Conservation (phyloP, 2,888 invertebrate genomes). For the Phaedon cochleariae region DNA sequence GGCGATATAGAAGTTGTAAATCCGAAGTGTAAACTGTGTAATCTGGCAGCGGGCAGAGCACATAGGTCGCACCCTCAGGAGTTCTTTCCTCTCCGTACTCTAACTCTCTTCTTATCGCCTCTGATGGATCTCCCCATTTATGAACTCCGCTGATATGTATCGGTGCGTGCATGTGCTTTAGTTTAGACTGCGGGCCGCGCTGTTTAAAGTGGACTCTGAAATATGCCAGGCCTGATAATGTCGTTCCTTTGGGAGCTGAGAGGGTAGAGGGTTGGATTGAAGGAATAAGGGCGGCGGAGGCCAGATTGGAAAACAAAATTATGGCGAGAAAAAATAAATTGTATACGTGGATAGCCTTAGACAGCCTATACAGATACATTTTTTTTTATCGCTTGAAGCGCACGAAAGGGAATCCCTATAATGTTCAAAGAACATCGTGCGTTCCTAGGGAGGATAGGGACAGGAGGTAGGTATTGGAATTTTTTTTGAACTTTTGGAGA, state of each 20-base stretch:
- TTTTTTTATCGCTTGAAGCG: no score
- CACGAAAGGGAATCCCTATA: no score
- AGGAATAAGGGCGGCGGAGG: not conserved
- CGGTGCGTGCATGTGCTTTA: conserved; percentile 28
- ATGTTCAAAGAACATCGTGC: no score
- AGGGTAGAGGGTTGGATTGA: not conserved
- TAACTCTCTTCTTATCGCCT: conserved; percentile 21
- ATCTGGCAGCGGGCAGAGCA: conserved; percentile 48
- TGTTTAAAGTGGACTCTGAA: conserved; percentile 32
- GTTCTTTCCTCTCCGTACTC: conserved; percentile 7
- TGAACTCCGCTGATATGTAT: conserved; percentile 23
- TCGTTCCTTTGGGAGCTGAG: conserved; percentile 14
- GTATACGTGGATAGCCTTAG: not conserved
- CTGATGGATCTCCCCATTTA: conserved; percentile 6
- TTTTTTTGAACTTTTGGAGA: no score
- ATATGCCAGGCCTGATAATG: conserved; percentile 34
- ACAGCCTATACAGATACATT: no score
- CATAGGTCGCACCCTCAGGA: conserved; percentile 18
- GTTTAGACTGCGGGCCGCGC: conserved; percentile 26
- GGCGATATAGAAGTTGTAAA: conserved; percentile 55
- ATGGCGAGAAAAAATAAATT: not conserved
- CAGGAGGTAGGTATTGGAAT: no score
- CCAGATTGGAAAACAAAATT: conserved; percentile 1
- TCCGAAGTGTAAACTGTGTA: conserved; percentile 61
- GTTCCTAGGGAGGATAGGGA: no score